Percentiles rank a stretch among this genome's conserved stretches.
These are phyloP conservation scores for Heliconius ismenius DNA, from an alignment of 2,888 invertebrate genomes.

Conservation along the genomic window DNA sequence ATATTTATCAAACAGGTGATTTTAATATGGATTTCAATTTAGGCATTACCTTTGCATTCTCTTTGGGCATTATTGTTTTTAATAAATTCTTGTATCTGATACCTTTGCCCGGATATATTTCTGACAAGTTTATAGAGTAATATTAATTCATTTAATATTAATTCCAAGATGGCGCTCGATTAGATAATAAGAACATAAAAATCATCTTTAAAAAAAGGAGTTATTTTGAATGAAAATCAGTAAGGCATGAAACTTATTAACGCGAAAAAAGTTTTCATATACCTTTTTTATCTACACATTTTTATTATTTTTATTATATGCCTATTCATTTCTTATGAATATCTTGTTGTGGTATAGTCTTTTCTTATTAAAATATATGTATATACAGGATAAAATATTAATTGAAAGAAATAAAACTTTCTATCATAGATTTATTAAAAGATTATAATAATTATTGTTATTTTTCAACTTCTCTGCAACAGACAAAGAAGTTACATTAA, in stretches of 20 bases:
- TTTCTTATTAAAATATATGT: not conserved
- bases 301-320: not conserved
- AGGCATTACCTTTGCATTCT: slow-evolving; percentile 90
- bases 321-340: not conserved
- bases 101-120: slow-evolving; percentile 91
- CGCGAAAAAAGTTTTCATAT: not conserved
- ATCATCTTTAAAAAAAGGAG: not conserved
- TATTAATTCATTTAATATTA: not conserved
- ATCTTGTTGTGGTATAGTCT: not conserved
- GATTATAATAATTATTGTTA: slow-evolving; percentile 4
- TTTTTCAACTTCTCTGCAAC: slow-evolving; percentile 14
- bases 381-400: not conserved
- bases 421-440: slow-evolving; percentile 9
- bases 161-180: not conserved
- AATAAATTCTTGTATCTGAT: slow-evolving; percentile 93
- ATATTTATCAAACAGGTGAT: slow-evolving; percentile 82
- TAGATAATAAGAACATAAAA: not conserved
- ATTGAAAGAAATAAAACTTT: not conserved
- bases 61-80: slow-evolving; percentile 89
- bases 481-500: slow-evolving; percentile 6
- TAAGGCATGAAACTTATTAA: not conserved
- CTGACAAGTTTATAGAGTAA: slow-evolving; percentile 91
- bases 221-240: no score
- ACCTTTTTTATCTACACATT: not conserved
- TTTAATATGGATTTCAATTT: slow-evolving; percentile 89